A percentile compares a stretch with the other conserved stretches of the same genome.
Evolutionary conservation across 2,797 vertebrate genomes (phyloP).

Genomic region (Cercopithecus mitis): DNA sequence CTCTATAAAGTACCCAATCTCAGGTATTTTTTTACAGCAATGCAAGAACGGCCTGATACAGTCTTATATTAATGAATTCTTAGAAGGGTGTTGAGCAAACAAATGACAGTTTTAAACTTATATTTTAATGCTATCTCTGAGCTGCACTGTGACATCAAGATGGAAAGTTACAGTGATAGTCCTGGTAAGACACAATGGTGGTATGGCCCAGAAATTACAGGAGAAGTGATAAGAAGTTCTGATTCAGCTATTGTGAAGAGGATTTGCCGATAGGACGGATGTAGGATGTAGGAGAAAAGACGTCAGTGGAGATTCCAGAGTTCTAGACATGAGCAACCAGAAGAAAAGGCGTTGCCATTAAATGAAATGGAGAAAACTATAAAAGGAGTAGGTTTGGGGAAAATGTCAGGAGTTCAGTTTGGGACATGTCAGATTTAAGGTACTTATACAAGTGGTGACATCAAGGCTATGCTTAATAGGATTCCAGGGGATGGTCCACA

Average conservation of each 20-base stretch:
- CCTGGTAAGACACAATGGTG: not conserved
- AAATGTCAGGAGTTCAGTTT: not conserved
- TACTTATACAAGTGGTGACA: not conserved
- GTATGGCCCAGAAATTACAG: not conserved
- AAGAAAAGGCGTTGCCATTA: not conserved
- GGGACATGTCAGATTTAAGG: not conserved
- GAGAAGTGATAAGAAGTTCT: not conserved
- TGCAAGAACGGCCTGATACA: not conserved
- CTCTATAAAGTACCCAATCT: not conserved
- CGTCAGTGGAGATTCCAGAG: not conserved
- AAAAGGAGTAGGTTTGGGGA: not conserved
- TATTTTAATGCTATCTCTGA: not conserved
- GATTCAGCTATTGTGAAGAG: not conserved
- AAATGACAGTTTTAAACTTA: not conserved
- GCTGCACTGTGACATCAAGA: not conserved
- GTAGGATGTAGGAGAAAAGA: not conserved
- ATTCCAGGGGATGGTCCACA: not conserved
- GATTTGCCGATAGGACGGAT: not conserved
- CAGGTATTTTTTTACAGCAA: not conserved
- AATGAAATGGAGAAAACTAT: not conserved
- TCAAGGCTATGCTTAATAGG: not conserved
- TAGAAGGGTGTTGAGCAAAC: not conserved
- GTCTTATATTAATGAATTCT: not conserved
- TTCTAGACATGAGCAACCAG: not conserved
- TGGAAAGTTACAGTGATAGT: not conserved